Base-by-base conservation (phyloP, 92 coral and sea anemone genomes). In the Epizoanthus stellaris region DNA sequence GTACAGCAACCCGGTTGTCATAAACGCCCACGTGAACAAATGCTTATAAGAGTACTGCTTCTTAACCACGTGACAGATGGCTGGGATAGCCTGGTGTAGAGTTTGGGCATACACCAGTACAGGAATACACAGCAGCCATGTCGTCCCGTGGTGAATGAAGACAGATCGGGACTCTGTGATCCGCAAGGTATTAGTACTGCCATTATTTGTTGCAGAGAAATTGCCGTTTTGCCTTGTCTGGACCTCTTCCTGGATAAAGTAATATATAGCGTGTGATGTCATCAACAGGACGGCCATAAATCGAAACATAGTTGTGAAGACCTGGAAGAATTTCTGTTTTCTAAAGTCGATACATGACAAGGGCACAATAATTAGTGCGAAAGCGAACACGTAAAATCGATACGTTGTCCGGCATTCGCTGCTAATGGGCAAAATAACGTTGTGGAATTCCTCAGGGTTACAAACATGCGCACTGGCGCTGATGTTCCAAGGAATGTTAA, bases 31-130 rank as follows among this genome's bases (percentile, higher is more conserved):
- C 43, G 83, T 79, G 72, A 79, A 79, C 72, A 79, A 20, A 3
- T 79, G 72, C 42, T 79, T 79, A 58, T 79, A 79, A n/a, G 83
- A 79, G 72, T 79, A 45, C 71, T 79, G 72, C 83, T 45, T 63
- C 42, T 79, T 63, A 36, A 79, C 83, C 83, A 79, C 83, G 72
- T 79, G 83, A 79, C 83, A 79, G 40, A 79, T 30, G 42, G 72
- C 83, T 23, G 83, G 83, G 72, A 79, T 79, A 59, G 83, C 83
- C 59, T 79, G 72, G 83, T 79, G 83, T 1, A 79, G 60, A 79
- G 83, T 79, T 79, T 79, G 83, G 1, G 83, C 83, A 21, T 79
- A 79, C 12, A 79, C 83, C 72, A 79, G 45, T 0, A 79, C 83
- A 21, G 83, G 83, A 45, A 79, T 63, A 79, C 83, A 79, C 52